These are phyloP conservation scores for Falco cherrug DNA, from an alignment of 2,797 vertebrate species.

Conservation along the genomic window DNA sequence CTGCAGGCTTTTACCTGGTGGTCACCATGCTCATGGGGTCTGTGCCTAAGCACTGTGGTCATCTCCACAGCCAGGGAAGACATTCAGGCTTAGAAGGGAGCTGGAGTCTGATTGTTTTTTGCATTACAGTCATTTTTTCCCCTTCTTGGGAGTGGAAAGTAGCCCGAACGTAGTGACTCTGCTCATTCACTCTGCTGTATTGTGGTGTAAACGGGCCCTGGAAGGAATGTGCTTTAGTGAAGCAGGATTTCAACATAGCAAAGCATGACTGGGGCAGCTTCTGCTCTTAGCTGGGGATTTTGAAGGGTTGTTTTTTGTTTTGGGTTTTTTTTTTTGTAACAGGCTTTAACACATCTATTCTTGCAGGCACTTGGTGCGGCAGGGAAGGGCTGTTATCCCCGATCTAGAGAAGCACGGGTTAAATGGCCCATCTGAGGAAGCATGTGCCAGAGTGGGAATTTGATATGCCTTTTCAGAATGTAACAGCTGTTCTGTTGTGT, in stretches of 20 bases:
- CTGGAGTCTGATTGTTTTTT: not conserved
- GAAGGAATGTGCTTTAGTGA: not conserved
- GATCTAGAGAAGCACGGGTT: not conserved
- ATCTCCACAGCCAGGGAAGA: not conserved
- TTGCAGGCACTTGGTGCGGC: not conserved
- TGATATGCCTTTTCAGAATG: not conserved
- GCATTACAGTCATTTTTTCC: not conserved
- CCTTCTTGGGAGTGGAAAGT: not conserved
- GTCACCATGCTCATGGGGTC: rapidly evolving
- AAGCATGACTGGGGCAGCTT: not conserved
- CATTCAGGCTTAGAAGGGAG: not conserved
- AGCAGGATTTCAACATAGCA: not conserved
- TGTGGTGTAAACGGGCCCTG: not conserved
- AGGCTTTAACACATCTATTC: not conserved
- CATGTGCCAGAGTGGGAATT: not conserved
- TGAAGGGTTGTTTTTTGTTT: too few species aligned
- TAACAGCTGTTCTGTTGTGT: not conserved
- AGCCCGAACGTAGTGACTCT: not conserved
- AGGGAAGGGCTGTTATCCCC: not conserved
- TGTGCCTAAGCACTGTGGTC: not conserved
- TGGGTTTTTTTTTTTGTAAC: not conserved
- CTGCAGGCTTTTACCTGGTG: not conserved
- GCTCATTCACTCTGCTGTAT: not conserved
- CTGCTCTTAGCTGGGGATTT: not conserved
- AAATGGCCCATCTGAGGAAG: not conserved